Conservation (phyloP, 2,888 invertebrate genomes). For the Auanema freiburgensis region DNA sequence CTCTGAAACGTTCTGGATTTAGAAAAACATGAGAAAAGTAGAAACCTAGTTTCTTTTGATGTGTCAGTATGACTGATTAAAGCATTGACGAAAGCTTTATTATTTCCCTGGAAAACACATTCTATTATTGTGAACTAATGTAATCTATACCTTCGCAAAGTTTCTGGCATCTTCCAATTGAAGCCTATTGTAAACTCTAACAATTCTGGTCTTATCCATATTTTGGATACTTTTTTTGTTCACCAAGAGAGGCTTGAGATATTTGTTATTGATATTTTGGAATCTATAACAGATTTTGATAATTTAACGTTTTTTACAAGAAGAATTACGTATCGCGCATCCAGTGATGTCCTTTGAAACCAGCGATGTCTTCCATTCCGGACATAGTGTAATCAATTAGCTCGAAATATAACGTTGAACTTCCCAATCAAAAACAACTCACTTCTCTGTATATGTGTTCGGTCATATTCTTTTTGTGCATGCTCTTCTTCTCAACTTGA, state of each 20-base stretch:
- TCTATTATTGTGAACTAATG: neutral
- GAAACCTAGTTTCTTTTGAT: slow-evolving; percentile 31
- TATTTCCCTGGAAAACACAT: slow-evolving; percentile 26
- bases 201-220: slow-evolving; percentile 56
- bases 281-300: slow-evolving; percentile 25
- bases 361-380: slow-evolving; percentile 63
- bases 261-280: slow-evolving; percentile 41
- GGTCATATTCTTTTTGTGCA: slow-evolving; percentile 90
- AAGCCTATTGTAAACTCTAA: slow-evolving; percentile 42
- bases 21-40: neutral
- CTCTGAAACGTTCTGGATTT: neutral
- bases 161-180: slow-evolving; percentile 41
- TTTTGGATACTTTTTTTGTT: slow-evolving; percentile 47
- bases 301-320: neutral
- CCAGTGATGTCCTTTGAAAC: slow-evolving; percentile 60
- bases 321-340: slow-evolving; percentile 51
- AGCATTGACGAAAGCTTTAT: slow-evolving; percentile 43
- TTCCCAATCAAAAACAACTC: neutral
- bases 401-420: slow-evolving; percentile 17
- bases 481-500: slow-evolving; percentile 87
- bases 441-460: slow-evolving; percentile 75
- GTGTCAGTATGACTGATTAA: slow-evolving; percentile 48
- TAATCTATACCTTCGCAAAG: slow-evolving; percentile 23
- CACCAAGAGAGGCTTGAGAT: slow-evolving; percentile 44
- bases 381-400: slow-evolving; percentile 59